Percentiles rank a stretch among this genome's conserved stretches.
Evolutionary conservation across 2,113 vertebrate species (phyloP).

Genomic region (Sus scrofa): T2T-Sscrofa CM000812.6:73505501-73506000

Average conservation of each 20-base stretch:
- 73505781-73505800: conserved; percentile 8
- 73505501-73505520: neutral
- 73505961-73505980: neutral
- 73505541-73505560: neutral
- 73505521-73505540: conserved; percentile 18
- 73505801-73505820: conserved; percentile 13
- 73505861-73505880: neutral
- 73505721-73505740: neutral
- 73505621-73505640: too few species aligned
- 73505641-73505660: too few species aligned
- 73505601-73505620: too few species aligned
- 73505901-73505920: conserved; percentile 1
- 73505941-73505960: conserved; percentile 52
- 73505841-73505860: neutral
- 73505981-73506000: neutral
- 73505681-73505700: neutral
- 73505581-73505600: too few species aligned
- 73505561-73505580: too few species aligned
- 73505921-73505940: conserved; percentile 1
- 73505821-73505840: neutral
- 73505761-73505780: neutral
- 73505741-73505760: conserved; percentile 51
- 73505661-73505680: too few species aligned
- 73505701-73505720: neutral
- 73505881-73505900: neutral